Percentiles rank a stretch among this genome's conserved stretches.
Evolutionary conservation across 2,888 invertebrate genomes (phyloP).

Genomic region (Pediacus dermestoides): DNA sequence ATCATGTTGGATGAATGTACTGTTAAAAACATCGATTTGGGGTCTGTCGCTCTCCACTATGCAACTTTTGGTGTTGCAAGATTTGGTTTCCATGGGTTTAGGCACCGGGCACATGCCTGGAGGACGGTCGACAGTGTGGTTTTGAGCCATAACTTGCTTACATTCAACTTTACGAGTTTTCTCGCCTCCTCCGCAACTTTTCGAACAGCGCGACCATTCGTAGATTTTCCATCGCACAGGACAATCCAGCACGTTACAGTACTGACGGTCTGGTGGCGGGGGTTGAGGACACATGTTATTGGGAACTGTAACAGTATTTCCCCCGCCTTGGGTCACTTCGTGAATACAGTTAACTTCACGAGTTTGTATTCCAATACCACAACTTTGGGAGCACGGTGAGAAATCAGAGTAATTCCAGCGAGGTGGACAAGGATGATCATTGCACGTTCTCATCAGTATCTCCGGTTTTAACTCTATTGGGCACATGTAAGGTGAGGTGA

Average conservation of each 20-base stretch:
- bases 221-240: constrained; percentile 86
- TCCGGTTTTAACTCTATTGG: constrained; percentile 84
- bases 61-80: constrained; percentile 83
- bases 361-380: constrained; percentile 91
- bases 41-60: constrained; percentile 67
- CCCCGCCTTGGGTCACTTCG: constrained; percentile 79
- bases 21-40: constrained; percentile 74
- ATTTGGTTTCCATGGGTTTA: constrained; percentile 72
- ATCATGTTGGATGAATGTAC: constrained; percentile 80
- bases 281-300: constrained; percentile 91
- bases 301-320: constrained; percentile 88
- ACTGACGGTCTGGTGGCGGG: constrained; percentile 81
- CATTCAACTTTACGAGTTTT: constrained; percentile 83
- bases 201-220: constrained; percentile 89
- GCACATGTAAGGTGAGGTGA: constrained; percentile 84
- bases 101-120: constrained; percentile 71
- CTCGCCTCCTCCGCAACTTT: constrained; percentile 88
- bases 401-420: constrained; percentile 91
- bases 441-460: constrained; percentile 83
- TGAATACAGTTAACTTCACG: constrained; percentile 87
- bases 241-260: constrained; percentile 91
- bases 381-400: constrained; percentile 85
- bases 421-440: constrained; percentile 93
- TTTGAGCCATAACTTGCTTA: constrained; percentile 89
- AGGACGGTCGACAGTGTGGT: constrained; percentile 79